Base-by-base conservation (phyloP, 2,797 vertebrate genomes). In the Arrhamphus sclerolepis region DNA sequence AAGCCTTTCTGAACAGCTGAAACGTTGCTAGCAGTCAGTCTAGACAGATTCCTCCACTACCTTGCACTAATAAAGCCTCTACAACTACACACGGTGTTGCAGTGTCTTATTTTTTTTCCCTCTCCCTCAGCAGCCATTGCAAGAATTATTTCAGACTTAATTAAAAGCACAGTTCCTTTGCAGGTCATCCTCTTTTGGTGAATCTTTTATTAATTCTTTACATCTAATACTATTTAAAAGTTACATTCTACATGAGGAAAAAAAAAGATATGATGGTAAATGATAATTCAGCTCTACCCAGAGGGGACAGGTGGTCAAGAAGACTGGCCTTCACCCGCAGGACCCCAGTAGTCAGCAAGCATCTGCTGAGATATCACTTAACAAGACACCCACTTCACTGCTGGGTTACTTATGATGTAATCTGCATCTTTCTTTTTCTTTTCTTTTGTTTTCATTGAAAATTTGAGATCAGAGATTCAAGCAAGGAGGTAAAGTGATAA, bases 301-400 rank as follows among this genome's bases (percentile, higher is more conserved):
- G 56, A 52, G 56, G 17, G 34, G 58, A 66, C 76, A 78, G 83
- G 70, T 71, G 73, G 77, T 77, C 62, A 69, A 62, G 61, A 44
- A 56, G 55, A 53, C 67, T 28, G 70, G 63, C 72, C 72, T 82
- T 77, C 59, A 75, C 77, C 81, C 58, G 14, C 38, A 46, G 40
- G 71, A 82, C 77, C 78, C 26, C 1, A 1, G 38, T 77, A 84
- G 80, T 82, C 78, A 71, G 49, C 60, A 20, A 81, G 66, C 80
- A 84, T 84, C 83, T 86, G 83, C 63, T 79, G 46, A 82, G 60
- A 71, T 80, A 80, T 84, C 81, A 74, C 50, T 59, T 44, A 66
- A 70, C 53, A 66, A 76, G 60, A 83, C 59, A 24, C 20, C 24
- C 34, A 17, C 2, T 43, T 40, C 43, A 49, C 54, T 13, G 13